Evolutionary conservation across 2,113 vertebrate species (phyloP).

Genomic region (Vidua chalybeata): DNA sequence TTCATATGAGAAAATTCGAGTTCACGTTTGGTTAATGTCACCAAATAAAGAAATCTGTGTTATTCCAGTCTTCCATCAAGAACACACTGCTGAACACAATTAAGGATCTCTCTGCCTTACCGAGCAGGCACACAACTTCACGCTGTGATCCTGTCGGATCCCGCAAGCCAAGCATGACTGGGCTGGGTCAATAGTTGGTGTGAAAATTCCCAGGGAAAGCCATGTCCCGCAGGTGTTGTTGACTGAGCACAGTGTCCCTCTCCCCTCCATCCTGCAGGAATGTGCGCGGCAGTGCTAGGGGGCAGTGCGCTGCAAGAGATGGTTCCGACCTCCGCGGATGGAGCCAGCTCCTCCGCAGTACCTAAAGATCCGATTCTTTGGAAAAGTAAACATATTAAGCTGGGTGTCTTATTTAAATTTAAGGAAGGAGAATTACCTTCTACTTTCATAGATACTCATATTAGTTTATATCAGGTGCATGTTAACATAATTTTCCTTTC

Average conservation of each 20-base stretch:
- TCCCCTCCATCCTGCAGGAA: neutral
- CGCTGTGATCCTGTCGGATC: conserved; percentile 19
- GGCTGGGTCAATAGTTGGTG: neutral
- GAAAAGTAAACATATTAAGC: neutral
- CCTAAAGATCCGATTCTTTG: neutral
- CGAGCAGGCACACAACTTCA: neutral
- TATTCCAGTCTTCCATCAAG: neutral
- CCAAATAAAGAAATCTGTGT: conserved; percentile 24
- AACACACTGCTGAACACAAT: neutral
- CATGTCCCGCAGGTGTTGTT: neutral
- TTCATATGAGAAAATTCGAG: neutral
- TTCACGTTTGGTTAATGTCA: neutral
- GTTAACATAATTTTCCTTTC: neutral
- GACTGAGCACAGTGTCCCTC: neutral
- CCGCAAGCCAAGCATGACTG: conserved; percentile 32
- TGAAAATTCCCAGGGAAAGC: neutral
- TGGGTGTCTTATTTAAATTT: neutral
- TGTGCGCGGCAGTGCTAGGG: conserved; percentile 46
- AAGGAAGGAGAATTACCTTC: neutral
- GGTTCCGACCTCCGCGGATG: rapidly evolving
- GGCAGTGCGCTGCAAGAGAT: conserved; percentile 71
- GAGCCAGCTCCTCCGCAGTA: neutral
- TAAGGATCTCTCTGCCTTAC: conserved; percentile 16
- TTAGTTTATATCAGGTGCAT: neutral
- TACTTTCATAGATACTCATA: neutral